A percentile compares a stretch with the other conserved stretches of the same genome.
These are phyloP conservation scores for Nemapogon koenigi DNA, from an alignment of 2,888 invertebrate species.

Conservation along the genomic window DNA sequence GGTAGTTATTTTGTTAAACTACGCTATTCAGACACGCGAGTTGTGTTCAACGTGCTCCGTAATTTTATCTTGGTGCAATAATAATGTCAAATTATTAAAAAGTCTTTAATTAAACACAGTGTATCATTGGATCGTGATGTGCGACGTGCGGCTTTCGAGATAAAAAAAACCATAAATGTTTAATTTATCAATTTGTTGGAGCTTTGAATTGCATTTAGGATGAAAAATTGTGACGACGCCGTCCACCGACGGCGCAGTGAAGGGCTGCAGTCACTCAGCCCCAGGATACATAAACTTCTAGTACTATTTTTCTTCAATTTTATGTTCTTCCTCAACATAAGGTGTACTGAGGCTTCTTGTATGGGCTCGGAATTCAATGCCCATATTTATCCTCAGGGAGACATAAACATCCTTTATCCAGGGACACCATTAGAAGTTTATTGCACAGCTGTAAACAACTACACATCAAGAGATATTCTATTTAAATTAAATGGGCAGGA, in stretches of 20 bases:
- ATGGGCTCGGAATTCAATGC: slow-evolving; percentile 26
- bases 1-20: slow-evolving; percentile 3
- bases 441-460: slow-evolving; percentile 64
- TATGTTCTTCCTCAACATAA: slow-evolving; percentile 4
- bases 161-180: slow-evolving; percentile 46
- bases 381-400: slow-evolving; percentile 59
- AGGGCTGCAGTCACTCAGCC: no score
- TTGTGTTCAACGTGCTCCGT: slow-evolving; percentile 1
- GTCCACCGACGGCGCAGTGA: no score
- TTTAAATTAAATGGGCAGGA: slow-evolving; percentile 31
- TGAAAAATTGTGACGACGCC: no score
- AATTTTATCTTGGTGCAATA: no score
- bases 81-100: no score
- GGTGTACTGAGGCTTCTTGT: not conserved
- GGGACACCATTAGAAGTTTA: slow-evolving; percentile 69
- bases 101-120: slow-evolving; percentile 36
- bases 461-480: slow-evolving; percentile 43
- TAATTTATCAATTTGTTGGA: slow-evolving; percentile 13
- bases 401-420: slow-evolving; percentile 58
- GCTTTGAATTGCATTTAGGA: no score
- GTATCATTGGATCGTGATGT: slow-evolving; percentile 52
- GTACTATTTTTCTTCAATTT: slow-evolving; percentile 4
- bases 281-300: no score
- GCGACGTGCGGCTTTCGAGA: slow-evolving; percentile 47
- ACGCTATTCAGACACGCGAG: not conserved